Evolutionary conservation across 1,140 invertebrate genomes (phyloP), one percentile per base, ranked within the genome.

Genomic region (Rhysida immarginata): DNA sequence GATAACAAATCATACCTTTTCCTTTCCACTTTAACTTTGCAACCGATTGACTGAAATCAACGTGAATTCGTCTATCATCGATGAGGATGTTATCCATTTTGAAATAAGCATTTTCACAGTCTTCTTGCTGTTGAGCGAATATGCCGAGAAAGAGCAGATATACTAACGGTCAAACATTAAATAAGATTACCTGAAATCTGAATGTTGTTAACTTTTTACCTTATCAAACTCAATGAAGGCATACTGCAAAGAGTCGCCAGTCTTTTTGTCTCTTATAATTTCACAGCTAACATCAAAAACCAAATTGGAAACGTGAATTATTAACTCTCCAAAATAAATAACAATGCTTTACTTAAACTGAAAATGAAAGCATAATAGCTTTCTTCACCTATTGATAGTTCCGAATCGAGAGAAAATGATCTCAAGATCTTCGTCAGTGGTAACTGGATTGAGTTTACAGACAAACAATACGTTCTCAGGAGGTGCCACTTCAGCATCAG

Each of bases 21-120:
- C 26, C 26, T 20, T 25, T 27, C 49, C 49, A 51, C 26, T 51
- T 81, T 63, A 90, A 80, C 72, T 95, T 96, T 0, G 92, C 81
- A 0, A 99, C 95, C 44, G 92, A 96, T 67, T 99, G 96, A 62
- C 92, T 96, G 73, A 99, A 99, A 71, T 99, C 96, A 1, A 99
- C 96, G 71, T 99, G 96, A 62, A 99, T 99, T 63, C 96, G 76
- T 46, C 96, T 73, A 68, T 99, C 96, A 74, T 99, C 96, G 63
- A 99, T 99, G 0, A 99, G 73, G 0, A 99, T 95, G 75, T 99
- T 99, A 66, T 98, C 95, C 96, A 99, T 99, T 77, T 99, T 99
- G 63, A 99, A 96, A 73, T 93, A 99, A 2, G 96, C 96, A 61
- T 90, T 85, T 75, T 99, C 96, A 75, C 96, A 99, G 11, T 93